phyloP scores from a whole-genome alignment of 2,888 invertebrate species.

The Geotrupes spiniger region DNA sequence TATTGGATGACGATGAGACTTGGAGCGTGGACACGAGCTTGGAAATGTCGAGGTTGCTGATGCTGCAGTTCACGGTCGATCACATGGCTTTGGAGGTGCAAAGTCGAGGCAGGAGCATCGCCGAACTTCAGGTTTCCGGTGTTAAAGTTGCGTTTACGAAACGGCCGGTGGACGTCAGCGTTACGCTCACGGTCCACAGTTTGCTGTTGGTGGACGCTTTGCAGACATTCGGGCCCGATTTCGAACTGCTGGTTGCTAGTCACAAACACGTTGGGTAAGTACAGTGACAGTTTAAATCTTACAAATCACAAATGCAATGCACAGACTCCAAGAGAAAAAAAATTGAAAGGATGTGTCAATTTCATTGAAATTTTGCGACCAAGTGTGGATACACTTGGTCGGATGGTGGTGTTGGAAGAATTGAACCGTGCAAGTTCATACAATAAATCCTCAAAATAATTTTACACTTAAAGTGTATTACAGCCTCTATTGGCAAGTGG shows the following conservation, averaged over 20 bases:
- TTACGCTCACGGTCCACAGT: slow-evolving; percentile 88
- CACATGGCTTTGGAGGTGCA: slow-evolving; percentile 85
- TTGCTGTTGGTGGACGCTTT: slow-evolving; percentile 90
- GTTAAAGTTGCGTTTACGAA: slow-evolving; percentile 75
- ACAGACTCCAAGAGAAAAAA: no score
- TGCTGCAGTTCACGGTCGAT: slow-evolving; percentile 85
- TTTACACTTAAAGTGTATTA: no score
- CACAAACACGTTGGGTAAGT: slow-evolving; percentile 87
- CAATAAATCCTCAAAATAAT: no score
- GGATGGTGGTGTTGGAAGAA: no score
- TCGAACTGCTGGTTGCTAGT: slow-evolving; percentile 90
- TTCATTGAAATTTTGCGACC: no score
- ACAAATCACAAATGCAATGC: no score
- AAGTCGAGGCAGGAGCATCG: slow-evolving; percentile 83
- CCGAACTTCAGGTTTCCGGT: slow-evolving; percentile 85
- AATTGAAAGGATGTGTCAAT: no score
- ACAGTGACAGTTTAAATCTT: no score
- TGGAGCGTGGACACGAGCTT: slow-evolving; percentile 52
- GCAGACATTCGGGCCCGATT: slow-evolving; percentile 93
- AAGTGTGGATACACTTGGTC: no score
- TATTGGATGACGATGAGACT: slow-evolving; percentile 49
- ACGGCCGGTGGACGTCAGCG: slow-evolving; percentile 69
- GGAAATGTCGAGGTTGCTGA: slow-evolving; percentile 63
- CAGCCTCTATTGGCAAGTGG: no score
- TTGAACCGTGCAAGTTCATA: no score